phyloP scores from a whole-genome alignment of 2,888 invertebrate genomes.

The Zygogramma bicolorata region DNA sequence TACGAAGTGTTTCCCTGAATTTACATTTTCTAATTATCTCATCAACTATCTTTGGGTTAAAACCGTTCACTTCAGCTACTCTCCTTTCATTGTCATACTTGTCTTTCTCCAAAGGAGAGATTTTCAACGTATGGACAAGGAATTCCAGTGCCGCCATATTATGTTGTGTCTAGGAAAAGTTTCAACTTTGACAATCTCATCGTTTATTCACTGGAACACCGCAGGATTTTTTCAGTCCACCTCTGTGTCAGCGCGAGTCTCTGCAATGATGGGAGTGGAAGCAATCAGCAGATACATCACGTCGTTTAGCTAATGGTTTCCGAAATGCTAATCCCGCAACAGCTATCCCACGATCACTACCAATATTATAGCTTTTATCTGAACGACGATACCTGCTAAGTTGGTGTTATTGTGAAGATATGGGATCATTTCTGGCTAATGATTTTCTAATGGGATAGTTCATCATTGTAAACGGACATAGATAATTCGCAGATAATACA shows the following conservation, averaged over 20 bases:
- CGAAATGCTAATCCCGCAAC: slow-evolving; percentile 65
- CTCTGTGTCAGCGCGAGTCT: neutral
- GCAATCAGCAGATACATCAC: slow-evolving; percentile 67
- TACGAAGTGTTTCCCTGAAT: no score
- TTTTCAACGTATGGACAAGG: no score
- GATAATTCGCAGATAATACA: neutral
- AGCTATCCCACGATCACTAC: slow-evolving; percentile 43
- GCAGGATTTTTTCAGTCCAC: no score
- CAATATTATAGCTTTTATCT: slow-evolving; percentile 47
- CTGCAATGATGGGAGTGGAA: slow-evolving; percentile 59
- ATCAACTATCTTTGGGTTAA: no score
- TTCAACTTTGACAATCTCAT: no score
- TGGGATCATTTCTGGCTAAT: slow-evolving; percentile 44
- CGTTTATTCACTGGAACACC: no score
- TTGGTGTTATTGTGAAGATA: slow-evolving; percentile 36
- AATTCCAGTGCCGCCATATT: no score
- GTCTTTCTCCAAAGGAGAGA: no score
- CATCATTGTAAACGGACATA: slow-evolving; percentile 23
- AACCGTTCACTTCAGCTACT: no score
- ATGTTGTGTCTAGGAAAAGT: no score
- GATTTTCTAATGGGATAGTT: slow-evolving; percentile 52
- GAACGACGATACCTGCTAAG: slow-evolving; percentile 39
- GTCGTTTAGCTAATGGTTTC: slow-evolving; percentile 69
- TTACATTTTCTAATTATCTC: no score
- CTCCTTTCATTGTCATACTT: no score